Percentiles rank a stretch among this genome's conserved stretches.
Conservation (phyloP, 2,888 invertebrate genomes). For the Acanthosoma haemorrhoidale region DNA sequence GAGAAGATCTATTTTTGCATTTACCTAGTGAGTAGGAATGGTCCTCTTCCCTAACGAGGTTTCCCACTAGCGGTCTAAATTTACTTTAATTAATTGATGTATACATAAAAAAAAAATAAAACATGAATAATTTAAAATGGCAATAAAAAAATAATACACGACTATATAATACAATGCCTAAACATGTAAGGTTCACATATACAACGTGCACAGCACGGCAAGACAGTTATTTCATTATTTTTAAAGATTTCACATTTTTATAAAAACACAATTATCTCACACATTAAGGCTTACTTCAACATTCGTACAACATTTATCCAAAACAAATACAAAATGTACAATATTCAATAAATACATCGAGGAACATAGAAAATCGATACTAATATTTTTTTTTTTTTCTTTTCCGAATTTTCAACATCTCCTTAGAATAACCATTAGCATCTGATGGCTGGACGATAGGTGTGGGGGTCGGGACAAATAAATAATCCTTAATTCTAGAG, state of each 20-base stretch:
- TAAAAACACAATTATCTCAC: slow-evolving; percentile 8
- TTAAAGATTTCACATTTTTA: neutral
- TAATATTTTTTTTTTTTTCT: slow-evolving; percentile 9
- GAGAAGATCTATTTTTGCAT: no score
- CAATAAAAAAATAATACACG: slow-evolving; percentile 27
- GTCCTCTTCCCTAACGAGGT: no score
- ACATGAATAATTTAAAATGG: slow-evolving; percentile 26
- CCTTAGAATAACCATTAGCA: neutral
- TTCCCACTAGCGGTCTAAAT: no score
- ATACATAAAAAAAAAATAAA: slow-evolving; percentile 31
- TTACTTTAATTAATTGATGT: neutral
- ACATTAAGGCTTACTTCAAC: neutral
- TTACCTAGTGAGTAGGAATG: no score
- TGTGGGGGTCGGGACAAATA: slow-evolving; percentile 2
- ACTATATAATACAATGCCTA: slow-evolving; percentile 24
- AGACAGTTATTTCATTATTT: slow-evolving; percentile 20
- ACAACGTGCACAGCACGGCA: slow-evolving; percentile 27
- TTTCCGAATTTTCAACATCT: neutral
- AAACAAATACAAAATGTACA: slow-evolving; percentile 30
- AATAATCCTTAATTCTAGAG: neutral
- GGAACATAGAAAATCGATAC: slow-evolving; percentile 25
- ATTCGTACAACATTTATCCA: neutral
- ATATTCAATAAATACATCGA: slow-evolving; percentile 30
- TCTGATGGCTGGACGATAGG: neutral
- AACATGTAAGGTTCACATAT: neutral